phyloP scores from a whole-genome alignment of 2,113 vertebrate species.

The Zosterops lateralis region DNA sequence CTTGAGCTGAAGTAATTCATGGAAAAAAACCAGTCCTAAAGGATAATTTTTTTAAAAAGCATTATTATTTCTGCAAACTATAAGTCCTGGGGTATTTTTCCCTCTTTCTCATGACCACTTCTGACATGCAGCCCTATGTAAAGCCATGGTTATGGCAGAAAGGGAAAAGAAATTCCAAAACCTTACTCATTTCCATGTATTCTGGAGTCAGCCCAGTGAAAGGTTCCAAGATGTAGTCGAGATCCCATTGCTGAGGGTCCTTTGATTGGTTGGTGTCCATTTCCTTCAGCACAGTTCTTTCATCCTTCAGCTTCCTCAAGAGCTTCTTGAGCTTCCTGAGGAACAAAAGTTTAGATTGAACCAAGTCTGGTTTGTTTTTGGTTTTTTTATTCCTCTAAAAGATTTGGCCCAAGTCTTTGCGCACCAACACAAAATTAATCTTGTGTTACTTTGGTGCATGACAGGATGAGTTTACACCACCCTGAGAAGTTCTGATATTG shows the following conservation, averaged over 20 bases:
- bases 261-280: conserved; percentile 72
- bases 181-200: conserved; percentile 99
- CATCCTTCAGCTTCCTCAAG: conserved; percentile 88
- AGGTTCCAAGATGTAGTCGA: conserved; percentile 88
- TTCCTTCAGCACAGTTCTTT: conserved; percentile 73
- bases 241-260: conserved; percentile 86
- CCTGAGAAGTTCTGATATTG: background rate
- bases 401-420: background rate
- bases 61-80: background rate
- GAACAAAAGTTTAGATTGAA: background rate
- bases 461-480: background rate
- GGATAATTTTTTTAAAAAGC: background rate
- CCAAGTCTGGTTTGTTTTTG: background rate
- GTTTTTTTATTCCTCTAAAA: accelerated
- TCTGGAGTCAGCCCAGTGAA: conserved; percentile 92
- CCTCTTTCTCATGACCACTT: background rate
- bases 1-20: background rate
- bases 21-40: background rate
- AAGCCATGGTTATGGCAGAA: background rate
- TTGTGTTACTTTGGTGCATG: background rate
- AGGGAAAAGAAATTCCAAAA: background rate
- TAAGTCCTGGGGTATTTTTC: background rate
- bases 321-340: conserved; percentile 95
- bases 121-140: background rate
- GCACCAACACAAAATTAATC: background rate